A percentile compares a stretch with the other conserved stretches of the same genome.
Conservation (phyloP, 1,140 invertebrate species). For the Lethrus apterus region DNA sequence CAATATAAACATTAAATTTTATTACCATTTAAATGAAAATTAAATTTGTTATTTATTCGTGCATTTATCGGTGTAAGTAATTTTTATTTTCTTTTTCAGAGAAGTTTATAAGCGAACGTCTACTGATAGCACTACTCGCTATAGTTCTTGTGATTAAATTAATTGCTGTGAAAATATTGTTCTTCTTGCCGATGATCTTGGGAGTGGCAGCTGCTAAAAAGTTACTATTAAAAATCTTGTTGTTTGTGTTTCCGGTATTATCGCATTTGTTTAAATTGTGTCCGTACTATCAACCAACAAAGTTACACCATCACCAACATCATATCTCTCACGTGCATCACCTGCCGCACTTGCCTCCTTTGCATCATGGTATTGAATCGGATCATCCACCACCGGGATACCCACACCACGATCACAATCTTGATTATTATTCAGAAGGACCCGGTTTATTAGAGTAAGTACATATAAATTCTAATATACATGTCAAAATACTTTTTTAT, state of each 20-base stretch:
- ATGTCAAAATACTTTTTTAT: background rate
- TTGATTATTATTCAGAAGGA: conserved; percentile 25
- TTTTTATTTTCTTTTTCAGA: conserved; percentile 48
- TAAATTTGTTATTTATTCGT: background rate
- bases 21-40: background rate
- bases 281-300: conserved; percentile 70
- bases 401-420: conserved; percentile 16
- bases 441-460: conserved; percentile 23
- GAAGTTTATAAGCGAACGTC: conserved; percentile 66
- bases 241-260: conserved; percentile 73
- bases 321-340: conserved; percentile 56
- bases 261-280: conserved; percentile 77
- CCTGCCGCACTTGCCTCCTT: conserved; percentile 40
- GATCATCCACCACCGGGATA: conserved; percentile 16
- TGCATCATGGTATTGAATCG: conserved; percentile 34
- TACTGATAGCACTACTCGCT: conserved; percentile 63
- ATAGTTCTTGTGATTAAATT: conserved; percentile 70
- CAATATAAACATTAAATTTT: background rate
- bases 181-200: conserved; percentile 63
- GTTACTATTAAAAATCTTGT: conserved; percentile 66
- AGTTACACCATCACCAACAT: conserved; percentile 75
- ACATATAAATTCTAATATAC: background rate
- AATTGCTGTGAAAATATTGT: conserved; percentile 68
- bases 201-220: conserved; percentile 76
- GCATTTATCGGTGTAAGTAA: no score